Conservation (phyloP, 2,888 invertebrate genomes). For the Rugalucina vietnamica region DNA sequence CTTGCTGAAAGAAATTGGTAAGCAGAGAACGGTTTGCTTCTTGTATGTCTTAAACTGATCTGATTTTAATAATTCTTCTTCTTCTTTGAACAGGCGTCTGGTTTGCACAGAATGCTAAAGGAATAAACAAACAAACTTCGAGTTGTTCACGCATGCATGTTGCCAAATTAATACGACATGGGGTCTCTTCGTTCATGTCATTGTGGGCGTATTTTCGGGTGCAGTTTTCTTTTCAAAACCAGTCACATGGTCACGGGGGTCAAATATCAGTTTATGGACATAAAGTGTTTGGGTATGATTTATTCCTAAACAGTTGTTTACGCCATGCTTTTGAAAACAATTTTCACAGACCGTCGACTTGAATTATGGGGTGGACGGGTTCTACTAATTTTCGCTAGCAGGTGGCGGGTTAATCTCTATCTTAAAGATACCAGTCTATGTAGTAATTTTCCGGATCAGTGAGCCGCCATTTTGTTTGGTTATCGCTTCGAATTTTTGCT, state of each 20-base stretch:
- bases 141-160: not conserved
- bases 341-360: conserved; percentile 5
- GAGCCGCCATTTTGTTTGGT: not conserved
- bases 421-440: not conserved
- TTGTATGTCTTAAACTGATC: not conserved
- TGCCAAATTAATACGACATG: not conserved
- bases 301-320: not conserved
- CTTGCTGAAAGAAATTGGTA: not conserved
- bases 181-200: no score
- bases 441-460: not conserved
- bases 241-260: no score
- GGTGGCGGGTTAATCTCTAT: not conserved
- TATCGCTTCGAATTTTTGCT: not conserved
- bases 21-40: not conserved
- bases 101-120: not conserved
- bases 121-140: not conserved
- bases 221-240: no score
- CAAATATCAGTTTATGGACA: no score
- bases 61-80: no score
- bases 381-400: not conserved
- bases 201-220: no score
- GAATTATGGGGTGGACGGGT: not conserved
- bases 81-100: no score
- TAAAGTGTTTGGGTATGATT: no score
- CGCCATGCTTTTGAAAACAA: not conserved